Evolutionary conservation across 1,140 invertebrate genomes (phyloP), one percentile per base, ranked within the genome.

Genomic region (Sycobia sp.): DNA sequence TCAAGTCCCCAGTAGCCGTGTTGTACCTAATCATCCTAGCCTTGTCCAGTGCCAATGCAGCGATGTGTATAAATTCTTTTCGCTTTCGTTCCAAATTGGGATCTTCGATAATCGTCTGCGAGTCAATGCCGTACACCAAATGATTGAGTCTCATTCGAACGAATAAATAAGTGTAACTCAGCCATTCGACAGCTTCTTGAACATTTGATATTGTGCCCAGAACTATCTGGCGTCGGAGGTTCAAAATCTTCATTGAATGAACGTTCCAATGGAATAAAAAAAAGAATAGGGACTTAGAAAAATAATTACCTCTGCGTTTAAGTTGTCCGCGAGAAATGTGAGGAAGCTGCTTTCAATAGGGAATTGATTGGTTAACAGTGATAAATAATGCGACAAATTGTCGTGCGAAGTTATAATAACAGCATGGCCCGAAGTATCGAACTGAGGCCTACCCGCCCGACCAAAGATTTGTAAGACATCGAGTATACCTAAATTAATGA

Each of bases 391-490:
- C 1, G 90, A 87, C 25, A 99, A 82, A 80, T 98, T 98, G 65
- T 93, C 89, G 74, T 97, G 92, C 0, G 89, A 84, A 0, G 97
- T 99, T 23, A 99, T 97, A 47, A 99, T 99, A 5, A 94, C 92
- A 18, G 95, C 98, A 59, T 97, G 92, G 18, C 98, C 95, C 13
- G 90, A 93, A 13, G 85, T 90, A 74, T 96, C 93, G 75, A 92
- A 95, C 74, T 99, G 96, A 0, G 97, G 97, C 71, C 93, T 86
- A 38, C 98, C 98, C 20, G 98, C 98, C 46, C 98, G 87, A 56
- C 98, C 98, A 83, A 99, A 99, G 66, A 99, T 99, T 88, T 99
- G 98, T 61, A 98, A 84, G 9, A 99, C 97, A 82, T 99, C 98
- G 38, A 99, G 82, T 70, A 99, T 97, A 58, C 94, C 94, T 9